A percentile compares a stretch with the other conserved stretches of the same genome.
phyloP scores from a whole-genome alignment of 1,140 invertebrate genomes.

The Apis florea region DNA sequence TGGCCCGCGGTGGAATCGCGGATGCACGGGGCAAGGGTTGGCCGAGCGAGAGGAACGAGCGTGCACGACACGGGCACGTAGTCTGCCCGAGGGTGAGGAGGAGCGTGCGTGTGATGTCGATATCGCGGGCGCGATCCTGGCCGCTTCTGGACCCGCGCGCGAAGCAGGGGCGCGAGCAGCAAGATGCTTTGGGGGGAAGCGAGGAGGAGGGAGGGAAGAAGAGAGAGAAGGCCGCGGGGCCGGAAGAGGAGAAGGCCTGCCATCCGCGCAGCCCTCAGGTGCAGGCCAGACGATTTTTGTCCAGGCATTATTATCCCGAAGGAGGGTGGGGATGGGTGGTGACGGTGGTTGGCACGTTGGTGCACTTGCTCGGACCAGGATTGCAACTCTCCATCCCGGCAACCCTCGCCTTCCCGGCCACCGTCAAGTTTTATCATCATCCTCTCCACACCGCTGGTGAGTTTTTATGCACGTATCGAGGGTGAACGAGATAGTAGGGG shows the following conservation, averaged over 20 bases:
- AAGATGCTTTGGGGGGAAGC: constrained; percentile 12
- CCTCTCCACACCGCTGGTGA: constrained; percentile 70
- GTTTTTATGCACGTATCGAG: constrained; percentile 3
- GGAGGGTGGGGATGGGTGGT: constrained; percentile 92
- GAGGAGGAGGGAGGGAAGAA: background rate
- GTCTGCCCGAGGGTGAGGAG: constrained; percentile 13
- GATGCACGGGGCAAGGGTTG: constrained; percentile 13
- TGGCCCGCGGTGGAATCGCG: background rate
- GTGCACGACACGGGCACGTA: constrained; percentile 57
- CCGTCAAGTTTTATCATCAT: constrained; percentile 68
- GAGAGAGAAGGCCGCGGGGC: background rate
- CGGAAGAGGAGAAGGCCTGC: constrained; percentile 5
- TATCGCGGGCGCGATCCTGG: constrained; percentile 70
- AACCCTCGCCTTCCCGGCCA: constrained; percentile 64
- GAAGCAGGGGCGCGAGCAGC: background rate
- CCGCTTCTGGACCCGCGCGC: constrained; percentile 58
- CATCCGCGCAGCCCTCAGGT: constrained; percentile 44
- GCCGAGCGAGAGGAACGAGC: constrained; percentile 13
- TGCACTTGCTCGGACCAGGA: constrained; percentile 85
- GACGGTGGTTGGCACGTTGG: constrained; percentile 83
- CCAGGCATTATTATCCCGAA: constrained; percentile 88
- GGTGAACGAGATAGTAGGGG: too few species aligned
- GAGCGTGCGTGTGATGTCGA: constrained; percentile 64
- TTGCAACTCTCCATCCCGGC: constrained; percentile 83
- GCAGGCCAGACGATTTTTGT: constrained; percentile 68